Evolutionary conservation across 2,888 invertebrate genomes (phyloP), one percentile per base, ranked within the genome.

Genomic region (Erebia aethiops): DNA sequence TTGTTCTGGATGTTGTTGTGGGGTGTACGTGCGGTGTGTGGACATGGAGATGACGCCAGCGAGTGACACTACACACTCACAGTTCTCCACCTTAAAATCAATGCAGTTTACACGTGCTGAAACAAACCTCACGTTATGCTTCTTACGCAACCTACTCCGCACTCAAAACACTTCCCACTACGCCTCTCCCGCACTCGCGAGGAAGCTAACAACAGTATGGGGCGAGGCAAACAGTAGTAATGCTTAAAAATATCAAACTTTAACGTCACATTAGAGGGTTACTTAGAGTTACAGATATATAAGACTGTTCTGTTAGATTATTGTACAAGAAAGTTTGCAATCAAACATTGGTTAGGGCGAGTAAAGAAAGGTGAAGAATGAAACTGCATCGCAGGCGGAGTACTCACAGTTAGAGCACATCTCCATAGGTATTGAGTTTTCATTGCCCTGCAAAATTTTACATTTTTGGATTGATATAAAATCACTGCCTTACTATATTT

Each of bases 351-450:
- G 67, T 76, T 68, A 73, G 75, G 74, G 75, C 75, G 67, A 74
- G 74, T 71, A 75, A 75, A 76, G 70, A 74, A 72, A 73, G 65
- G 68, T 71, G 67, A 72, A 72, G 71, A 70, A 62, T 67, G 56
- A 54, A 54, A 54, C 56, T 69, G 18, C 21, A 57, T 10, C 10
- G 16, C 68, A 51, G 52, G 56, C 21, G 26, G 62, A 16, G 83
- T 91, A 96, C 97, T 97, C 94, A 97, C 98, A 98, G 89, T 98
- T 98, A 89, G 98, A 98, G 95, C 98, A 98, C 83, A 98, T 96
- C 95, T 98, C 98, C 98, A 98, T 98, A 81, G 98, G 98, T 88
- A 98, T 95, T 81, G 98, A 98, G 88, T 96, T 97, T 95, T 98
- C 98, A 94, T 98, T 98, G 93, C 98, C 98, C 98, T 98, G 95